Base-by-base conservation (phyloP, 2,888 invertebrate genomes). In the Hydroisotoma schaefferi region DNA sequence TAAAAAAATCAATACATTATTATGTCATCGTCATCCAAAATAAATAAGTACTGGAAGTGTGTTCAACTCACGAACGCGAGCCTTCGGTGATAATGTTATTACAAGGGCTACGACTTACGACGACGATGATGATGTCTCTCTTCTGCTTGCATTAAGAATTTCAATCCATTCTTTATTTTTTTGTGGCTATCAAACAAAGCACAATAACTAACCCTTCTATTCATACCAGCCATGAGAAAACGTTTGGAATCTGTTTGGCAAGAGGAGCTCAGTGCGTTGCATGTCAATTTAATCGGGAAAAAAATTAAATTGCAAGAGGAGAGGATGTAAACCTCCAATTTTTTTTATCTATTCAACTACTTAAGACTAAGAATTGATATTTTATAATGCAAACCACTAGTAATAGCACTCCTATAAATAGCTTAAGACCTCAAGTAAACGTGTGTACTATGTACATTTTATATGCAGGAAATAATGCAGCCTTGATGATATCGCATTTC, bases 211-310 rank as follows among this genome's bases (percentile, higher is more conserved):
- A 46, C 46, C 46, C 46, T 46, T 46, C 25, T 46, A 46, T 25
- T 23, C 46, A n/a, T n/a, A n/a, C n/a, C n/a, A n/a, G n/a, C n/a
- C n/a, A n/a, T n/a, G n/a, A n/a, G n/a, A n/a, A n/a, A n/a, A n/a
- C n/a, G n/a, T n/a, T 25, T 25, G 12, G 10, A 25, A 15, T 12
- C 25, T 25, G 46, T 52, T 22, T 52, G 33, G 33, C 52, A 52
- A 6, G 23, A 5, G 26, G 15, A 38, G 26, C 26, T 20, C 48
- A 43, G 26, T 43, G 57, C 59, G 57, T 55, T 65, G 60, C 58
- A 67, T 65, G 65, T 65, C 65, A 67, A 62, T 67, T 65, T 67
- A 67, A 69, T 65, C 65, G 63, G 54, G 55, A 59, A 59, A 61
- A 51, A 54, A 54, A 47, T 33, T 37, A 56, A 29, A 29, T 53